Conservation (phyloP, 2,888 invertebrate species). For the Drosophila cognata region DNA sequence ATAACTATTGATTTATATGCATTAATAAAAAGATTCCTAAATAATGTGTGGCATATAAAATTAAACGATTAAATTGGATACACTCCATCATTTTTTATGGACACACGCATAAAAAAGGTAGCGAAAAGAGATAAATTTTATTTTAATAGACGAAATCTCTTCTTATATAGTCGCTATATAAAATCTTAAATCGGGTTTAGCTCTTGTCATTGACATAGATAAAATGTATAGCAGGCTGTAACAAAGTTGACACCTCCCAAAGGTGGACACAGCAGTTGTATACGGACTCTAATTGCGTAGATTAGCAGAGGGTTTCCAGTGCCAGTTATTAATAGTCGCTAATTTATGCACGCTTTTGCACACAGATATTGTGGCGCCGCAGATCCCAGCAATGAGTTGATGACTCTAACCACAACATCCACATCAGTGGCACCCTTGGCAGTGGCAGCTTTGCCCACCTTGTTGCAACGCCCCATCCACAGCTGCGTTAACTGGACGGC, state of each 20-base stretch:
- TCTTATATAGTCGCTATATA: background rate
- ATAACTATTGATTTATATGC: background rate
- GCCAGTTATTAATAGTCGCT: conserved; percentile 4
- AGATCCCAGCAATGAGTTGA: conserved; percentile 3
- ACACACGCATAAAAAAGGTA: background rate
- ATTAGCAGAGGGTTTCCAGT: conserved; percentile 14
- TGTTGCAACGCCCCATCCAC: background rate
- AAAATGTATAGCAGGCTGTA: background rate
- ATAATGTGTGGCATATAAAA: background rate
- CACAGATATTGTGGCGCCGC: conserved; percentile 14
- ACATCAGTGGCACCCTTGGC: background rate
- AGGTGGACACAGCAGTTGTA: conserved; percentile 24
- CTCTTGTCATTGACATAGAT: background rate
- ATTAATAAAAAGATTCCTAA: background rate
- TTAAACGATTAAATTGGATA: background rate
- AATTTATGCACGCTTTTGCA: background rate
- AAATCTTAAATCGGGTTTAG: background rate
- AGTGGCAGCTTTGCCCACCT: background rate
- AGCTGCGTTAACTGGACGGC: conserved; percentile 79
- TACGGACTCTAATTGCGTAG: conserved; percentile 28
- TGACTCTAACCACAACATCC: background rate
- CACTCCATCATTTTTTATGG: background rate
- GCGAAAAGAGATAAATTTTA: background rate
- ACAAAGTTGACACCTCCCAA: conserved; percentile 35
- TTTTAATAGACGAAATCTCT: background rate